Evolutionary conservation across 1,140 invertebrate genomes (phyloP), one percentile per base, ranked within the genome.

Genomic region (Halyomorpha halys): DNA sequence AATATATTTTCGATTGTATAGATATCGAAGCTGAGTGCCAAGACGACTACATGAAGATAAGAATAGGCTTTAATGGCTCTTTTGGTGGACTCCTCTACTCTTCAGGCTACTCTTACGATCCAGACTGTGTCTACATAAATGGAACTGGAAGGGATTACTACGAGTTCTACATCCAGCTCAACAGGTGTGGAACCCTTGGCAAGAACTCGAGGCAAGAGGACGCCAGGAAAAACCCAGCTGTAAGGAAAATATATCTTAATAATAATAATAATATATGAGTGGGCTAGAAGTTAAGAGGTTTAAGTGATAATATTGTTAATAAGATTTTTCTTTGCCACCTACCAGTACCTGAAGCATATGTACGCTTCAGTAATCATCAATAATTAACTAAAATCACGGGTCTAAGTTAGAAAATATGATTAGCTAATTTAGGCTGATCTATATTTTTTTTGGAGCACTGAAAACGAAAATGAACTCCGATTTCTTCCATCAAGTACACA

Each of bases 1-100:
- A n/a, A n/a, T n/a, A n/a, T n/a, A n/a, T n/a, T 30, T 30, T 30
- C 27, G 27, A 30, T 8, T 30, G 27, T 8, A 59, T 79, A 95
- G 92, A 94, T 77, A 94, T 95, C 67, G 90, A 94, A 76, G 92
- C 92, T 0, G 91, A 95, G 73, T 95, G 92, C 73, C 91, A 94
- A 74, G 91, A 94, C 72, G 91, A 95, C 73, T 93, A 91, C 73
- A 95, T 95, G 91, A 94, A 94, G 75, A 94, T 94, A 56, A 79
- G 89, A 53, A 86, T 94, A 30, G 87, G 87, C 11, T 94, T 94
- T 76, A 94, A 95, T 75, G 91, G 91, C 21, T 91, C 90, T 0
- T 95, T 95, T 73, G 80, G 81, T 27, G 92, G 92, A 23, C 76
- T 94, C 9, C 82, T 95, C 3, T 95, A 95, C 76, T 94, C 90